phyloP scores from a whole-genome alignment of 2,888 invertebrate genomes.

The Lochmaea capreae region DNA sequence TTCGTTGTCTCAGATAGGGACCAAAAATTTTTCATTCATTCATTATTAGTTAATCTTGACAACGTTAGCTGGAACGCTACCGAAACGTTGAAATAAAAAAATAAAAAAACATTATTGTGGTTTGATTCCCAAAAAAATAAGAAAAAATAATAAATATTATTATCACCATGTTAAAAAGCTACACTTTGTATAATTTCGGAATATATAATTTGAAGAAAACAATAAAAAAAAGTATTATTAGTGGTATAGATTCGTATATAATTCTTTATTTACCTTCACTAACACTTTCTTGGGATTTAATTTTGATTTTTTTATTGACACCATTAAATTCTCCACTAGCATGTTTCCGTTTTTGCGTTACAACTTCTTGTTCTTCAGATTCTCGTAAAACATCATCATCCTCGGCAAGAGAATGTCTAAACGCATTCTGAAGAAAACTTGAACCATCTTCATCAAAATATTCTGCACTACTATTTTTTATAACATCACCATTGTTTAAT shows the following conservation, averaged over 20 bases:
- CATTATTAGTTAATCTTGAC: too few relatives aligned
- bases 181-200: too few relatives aligned
- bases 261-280: neutral
- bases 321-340: neutral
- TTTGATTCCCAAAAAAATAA: too few relatives aligned
- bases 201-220: too few relatives aligned
- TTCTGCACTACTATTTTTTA: slow-evolving; percentile 8
- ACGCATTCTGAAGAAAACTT: slow-evolving; percentile 40
- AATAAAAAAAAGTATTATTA: too few relatives aligned
- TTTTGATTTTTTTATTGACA: slow-evolving; percentile 48
- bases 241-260: neutral
- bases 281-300: slow-evolving; percentile 14
- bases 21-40: too few relatives aligned
- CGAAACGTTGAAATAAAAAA: too few relatives aligned
- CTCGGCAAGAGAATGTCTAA: slow-evolving; percentile 32
- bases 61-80: too few relatives aligned
- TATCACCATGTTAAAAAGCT: too few relatives aligned
- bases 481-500: neutral
- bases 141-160: too few relatives aligned
- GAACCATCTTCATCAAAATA: neutral
- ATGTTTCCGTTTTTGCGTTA: slow-evolving; percentile 11
- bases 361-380: neutral
- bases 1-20: too few relatives aligned
- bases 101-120: too few relatives aligned
- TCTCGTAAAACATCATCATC: slow-evolving; percentile 34